Evolutionary conservation across 2,113 vertebrate genomes (phyloP).

Genomic region (Chitala chitala): DNA sequence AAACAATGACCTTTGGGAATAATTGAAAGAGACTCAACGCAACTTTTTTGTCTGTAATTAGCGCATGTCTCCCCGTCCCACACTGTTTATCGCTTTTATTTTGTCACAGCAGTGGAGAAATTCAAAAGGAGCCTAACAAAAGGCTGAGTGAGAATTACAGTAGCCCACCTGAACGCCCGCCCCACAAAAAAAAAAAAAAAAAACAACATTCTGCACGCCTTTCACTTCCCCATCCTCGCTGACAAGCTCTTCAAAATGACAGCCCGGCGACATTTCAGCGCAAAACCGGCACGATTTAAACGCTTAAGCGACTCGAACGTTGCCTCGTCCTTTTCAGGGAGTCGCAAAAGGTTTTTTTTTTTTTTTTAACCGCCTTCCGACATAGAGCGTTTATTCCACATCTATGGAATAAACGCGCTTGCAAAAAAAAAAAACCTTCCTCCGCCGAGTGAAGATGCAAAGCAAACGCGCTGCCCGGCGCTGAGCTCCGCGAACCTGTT

Average conservation of each 20-base stretch:
- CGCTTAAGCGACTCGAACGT: neutral
- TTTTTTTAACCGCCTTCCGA: too few species aligned
- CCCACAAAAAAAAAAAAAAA: too few species aligned
- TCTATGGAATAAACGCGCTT: too few species aligned
- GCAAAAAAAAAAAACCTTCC: too few species aligned
- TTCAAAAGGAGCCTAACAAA: neutral
- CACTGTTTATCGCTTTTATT: neutral
- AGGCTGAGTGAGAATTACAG: neutral
- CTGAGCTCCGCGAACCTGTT: too few species aligned
- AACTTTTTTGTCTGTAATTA: neutral
- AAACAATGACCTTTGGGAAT: neutral
- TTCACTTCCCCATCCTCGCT: neutral
- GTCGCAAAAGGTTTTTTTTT: too few species aligned
- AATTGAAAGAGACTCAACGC: neutral
- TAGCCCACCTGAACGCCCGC: neutral
- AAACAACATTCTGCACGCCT: neutral
- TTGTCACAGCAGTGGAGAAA: neutral
- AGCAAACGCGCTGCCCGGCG: too few species aligned
- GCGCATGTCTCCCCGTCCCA: neutral
- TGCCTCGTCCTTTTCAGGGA: too few species aligned
- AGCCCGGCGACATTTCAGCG: constrained; percentile 4
- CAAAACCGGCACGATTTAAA: neutral
- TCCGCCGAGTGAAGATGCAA: too few species aligned
- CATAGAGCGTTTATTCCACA: too few species aligned
- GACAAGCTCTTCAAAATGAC: constrained; percentile 4